Evolutionary conservation across 2,888 invertebrate species (phyloP).

Genomic region (Drosophila austrosaltans): DNA sequence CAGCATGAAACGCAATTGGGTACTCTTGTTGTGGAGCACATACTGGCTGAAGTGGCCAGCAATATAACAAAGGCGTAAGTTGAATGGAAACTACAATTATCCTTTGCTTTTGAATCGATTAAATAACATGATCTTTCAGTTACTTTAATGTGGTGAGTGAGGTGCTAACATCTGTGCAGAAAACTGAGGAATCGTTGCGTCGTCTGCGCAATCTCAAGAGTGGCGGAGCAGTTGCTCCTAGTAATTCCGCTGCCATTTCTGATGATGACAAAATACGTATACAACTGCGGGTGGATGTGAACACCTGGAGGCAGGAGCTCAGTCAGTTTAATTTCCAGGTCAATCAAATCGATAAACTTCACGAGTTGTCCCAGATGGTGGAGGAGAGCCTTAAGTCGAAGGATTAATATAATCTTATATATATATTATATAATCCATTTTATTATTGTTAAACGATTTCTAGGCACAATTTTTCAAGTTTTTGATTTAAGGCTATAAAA

Average conservation of each 20-base stretch:
- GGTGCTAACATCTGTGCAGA: constrained; percentile 95
- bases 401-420: constrained; percentile 48
- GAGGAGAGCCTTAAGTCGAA: constrained; percentile 86
- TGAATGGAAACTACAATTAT: background rate
- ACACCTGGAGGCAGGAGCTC: constrained; percentile 88
- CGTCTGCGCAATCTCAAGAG: constrained; percentile 93
- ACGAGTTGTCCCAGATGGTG: constrained; percentile 86
- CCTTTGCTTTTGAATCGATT: background rate
- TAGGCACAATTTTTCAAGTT: constrained; percentile 63
- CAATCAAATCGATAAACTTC: constrained; percentile 86
- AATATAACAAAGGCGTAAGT: constrained; percentile 86
- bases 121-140: constrained; percentile 79
- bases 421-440: constrained; percentile 51
- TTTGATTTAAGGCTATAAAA: constrained; percentile 53
- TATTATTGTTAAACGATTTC: constrained; percentile 59
- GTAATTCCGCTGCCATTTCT: constrained; percentile 84
- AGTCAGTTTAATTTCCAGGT: constrained; percentile 85
- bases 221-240: constrained; percentile 83
- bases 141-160: constrained; percentile 91
- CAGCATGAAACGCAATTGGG: constrained; percentile 81
- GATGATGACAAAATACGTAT: constrained; percentile 98
- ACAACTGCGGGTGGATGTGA: constrained; percentile 94
- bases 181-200: constrained; percentile 96
- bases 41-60: constrained; percentile 82
- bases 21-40: constrained; percentile 68